Base-by-base conservation (phyloP, 2,113 vertebrate species). In the Callipepla squamata region DNA sequence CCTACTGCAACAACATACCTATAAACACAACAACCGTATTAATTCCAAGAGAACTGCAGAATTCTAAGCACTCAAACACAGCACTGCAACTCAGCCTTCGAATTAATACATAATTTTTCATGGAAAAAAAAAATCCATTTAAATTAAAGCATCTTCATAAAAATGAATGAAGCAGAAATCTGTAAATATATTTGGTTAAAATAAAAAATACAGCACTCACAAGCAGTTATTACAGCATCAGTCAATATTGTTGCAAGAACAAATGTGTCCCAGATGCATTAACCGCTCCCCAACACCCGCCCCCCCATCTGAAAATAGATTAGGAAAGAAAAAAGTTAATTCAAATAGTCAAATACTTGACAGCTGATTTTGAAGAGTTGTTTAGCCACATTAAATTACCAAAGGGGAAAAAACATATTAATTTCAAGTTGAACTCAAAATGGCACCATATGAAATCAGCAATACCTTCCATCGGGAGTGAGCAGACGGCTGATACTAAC, bases 1-100 rank as follows among this genome's bases (percentile, higher is more conserved):
- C 99, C 99, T 80, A 98, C 94, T 21, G 98, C 98, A 77, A 99
- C 47, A 88, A 99, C 90, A 25, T 98, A 99, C 55, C 99, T 99
- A 48, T 32, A 23, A 90, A 92, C 78, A 95, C 42, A 92, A 51
- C 23, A 90, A 78, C 11, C 36, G 44, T 47, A 28, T 78, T 78
- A 42, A 53, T 75, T 88, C 87, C 19, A 77, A 82, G 28, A 81
- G 62, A 65, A 50, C 48, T 51, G 50, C 50, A 51, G 50, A 51
- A 51, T 51, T 51, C 50, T 51, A 26, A 67, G 22, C 23, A 57
- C 44, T 48, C 76, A 53, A 65, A 66, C 25, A n/a, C 32, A 26
- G 13, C 11, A 17, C 10, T 59, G 45, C 26, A 73, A 19, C 38
- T 62, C 79, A 38, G 26, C 34, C 36, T 90, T 88, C 32, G 14